phyloP scores from a whole-genome alignment of 2,888 invertebrate genomes.

The Chymomyza amoena region DNA sequence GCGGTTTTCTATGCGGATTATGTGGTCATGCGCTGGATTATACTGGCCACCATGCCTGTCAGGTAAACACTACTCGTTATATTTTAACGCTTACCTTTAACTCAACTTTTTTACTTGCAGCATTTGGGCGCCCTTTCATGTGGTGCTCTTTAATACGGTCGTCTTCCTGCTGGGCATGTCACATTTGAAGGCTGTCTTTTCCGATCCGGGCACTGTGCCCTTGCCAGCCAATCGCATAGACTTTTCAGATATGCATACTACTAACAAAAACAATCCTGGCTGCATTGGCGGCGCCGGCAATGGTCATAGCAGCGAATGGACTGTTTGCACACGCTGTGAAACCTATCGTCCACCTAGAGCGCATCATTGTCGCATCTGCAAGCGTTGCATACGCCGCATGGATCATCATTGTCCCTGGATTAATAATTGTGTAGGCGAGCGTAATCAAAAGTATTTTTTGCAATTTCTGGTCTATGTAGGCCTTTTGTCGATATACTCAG shows the following conservation, averaged over 20 bases:
- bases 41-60: conserved; percentile 88
- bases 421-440: conserved; percentile 95
- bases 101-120: conserved; percentile 77
- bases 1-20: conserved; percentile 93
- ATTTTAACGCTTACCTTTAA: neutral
- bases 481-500: conserved; percentile 83
- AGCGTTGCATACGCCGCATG: conserved; percentile 84
- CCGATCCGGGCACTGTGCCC: conserved; percentile 94
- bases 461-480: conserved; percentile 92
- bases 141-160: conserved; percentile 88
- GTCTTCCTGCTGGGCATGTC: conserved; percentile 87
- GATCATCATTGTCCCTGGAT: conserved; percentile 91
- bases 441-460: conserved; percentile 94
- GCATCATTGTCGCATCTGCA: conserved; percentile 93
- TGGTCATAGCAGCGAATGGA: conserved; percentile 85
- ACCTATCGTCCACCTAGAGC: conserved; percentile 90
- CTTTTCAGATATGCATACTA: conserved; percentile 88
- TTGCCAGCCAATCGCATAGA: conserved; percentile 86
- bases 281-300: conserved; percentile 56
- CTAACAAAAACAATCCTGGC: conserved; percentile 79
- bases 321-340: conserved; percentile 86
- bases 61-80: conserved; percentile 80
- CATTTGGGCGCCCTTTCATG: conserved; percentile 90
- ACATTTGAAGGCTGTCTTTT: conserved; percentile 90
- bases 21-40: conserved; percentile 90